These are phyloP conservation scores for Gambelia wislizenii DNA, from an alignment of 2,797 vertebrate genomes.

Conservation along the genomic window DNA sequence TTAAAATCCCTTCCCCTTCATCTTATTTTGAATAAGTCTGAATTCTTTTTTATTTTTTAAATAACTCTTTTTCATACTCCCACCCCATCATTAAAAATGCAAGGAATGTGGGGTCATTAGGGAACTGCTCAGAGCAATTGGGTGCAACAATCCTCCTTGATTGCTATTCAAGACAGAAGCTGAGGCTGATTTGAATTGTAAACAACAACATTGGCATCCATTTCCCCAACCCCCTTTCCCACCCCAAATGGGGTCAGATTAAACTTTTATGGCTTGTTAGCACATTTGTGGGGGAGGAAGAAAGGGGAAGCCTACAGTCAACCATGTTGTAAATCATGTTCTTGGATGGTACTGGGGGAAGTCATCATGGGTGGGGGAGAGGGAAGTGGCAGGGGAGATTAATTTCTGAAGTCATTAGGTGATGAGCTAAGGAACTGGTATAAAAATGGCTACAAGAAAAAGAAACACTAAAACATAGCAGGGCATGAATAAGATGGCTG, in stretches of 20 bases:
- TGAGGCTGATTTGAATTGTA: conserved; percentile 77
- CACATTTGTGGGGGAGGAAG: conserved; percentile 54
- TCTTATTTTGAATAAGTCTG: conserved; percentile 51
- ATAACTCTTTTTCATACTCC: not conserved
- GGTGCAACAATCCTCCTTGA: conserved; percentile 81
- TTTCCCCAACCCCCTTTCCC: not conserved
- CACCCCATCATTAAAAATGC: conserved; percentile 73
- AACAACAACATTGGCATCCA: conserved; percentile 70
- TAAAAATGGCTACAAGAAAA: conserved; percentile 52
- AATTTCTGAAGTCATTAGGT: conserved; percentile 64
- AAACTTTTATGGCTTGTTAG: conserved; percentile 76
- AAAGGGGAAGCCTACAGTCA: conserved; percentile 50
- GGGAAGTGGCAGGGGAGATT: conserved; percentile 6
- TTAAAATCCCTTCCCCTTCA: not conserved
- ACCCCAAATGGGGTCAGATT: conserved; percentile 69
- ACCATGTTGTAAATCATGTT: conserved; percentile 70
- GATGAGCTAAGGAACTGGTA: conserved; percentile 54
- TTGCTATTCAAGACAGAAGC: conserved; percentile 88
- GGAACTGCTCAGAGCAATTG: conserved; percentile 85
- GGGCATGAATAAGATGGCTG: conserved; percentile 7
- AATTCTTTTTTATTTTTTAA: conserved; percentile 46
- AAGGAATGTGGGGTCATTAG: conserved; percentile 83
- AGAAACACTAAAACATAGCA: not conserved
- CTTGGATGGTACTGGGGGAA: conserved; percentile 56
- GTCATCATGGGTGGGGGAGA: conserved; percentile 20